Evolutionary conservation across 2,888 invertebrate genomes (phyloP).

Genomic region (Amiota mariae): DNA sequence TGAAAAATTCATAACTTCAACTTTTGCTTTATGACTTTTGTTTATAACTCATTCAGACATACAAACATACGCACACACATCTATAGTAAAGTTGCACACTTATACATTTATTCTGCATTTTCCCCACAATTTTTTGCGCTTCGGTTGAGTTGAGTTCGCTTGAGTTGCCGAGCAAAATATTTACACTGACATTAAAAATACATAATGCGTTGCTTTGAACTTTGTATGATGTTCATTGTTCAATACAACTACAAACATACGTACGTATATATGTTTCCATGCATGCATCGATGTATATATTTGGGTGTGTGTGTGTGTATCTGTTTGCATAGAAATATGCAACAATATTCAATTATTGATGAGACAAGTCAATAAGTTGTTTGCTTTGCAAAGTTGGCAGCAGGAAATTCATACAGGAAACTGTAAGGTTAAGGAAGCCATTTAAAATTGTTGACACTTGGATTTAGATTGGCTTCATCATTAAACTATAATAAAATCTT

Average conservation of each 20-base stretch:
- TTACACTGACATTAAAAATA: constrained; percentile 16
- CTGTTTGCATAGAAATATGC: background rate
- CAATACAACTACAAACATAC: no score
- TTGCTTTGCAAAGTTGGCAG: background rate
- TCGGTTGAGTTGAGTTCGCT: constrained; percentile 25
- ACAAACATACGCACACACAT: constrained; percentile 21
- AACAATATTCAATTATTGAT: constrained; percentile 36
- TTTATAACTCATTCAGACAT: constrained; percentile 39
- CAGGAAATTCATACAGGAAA: no score
- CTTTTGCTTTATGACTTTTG: constrained; percentile 61
- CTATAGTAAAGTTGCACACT: background rate
- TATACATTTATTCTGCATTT: background rate
- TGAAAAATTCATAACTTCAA: constrained; percentile 65
- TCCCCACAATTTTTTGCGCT: constrained; percentile 43
- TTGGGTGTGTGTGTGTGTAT: background rate
- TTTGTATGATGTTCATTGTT: background rate
- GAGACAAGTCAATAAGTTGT: constrained; percentile 29
- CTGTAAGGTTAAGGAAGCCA: no score
- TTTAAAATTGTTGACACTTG: no score
- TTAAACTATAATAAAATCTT: no score
- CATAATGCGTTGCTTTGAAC: constrained; percentile 19
- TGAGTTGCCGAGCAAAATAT: constrained; percentile 4
- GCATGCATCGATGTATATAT: background rate
- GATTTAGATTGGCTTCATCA: no score
- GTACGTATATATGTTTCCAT: background rate